Conservation (phyloP, 1,140 invertebrate species). For the Achatina immaculata region DNA sequence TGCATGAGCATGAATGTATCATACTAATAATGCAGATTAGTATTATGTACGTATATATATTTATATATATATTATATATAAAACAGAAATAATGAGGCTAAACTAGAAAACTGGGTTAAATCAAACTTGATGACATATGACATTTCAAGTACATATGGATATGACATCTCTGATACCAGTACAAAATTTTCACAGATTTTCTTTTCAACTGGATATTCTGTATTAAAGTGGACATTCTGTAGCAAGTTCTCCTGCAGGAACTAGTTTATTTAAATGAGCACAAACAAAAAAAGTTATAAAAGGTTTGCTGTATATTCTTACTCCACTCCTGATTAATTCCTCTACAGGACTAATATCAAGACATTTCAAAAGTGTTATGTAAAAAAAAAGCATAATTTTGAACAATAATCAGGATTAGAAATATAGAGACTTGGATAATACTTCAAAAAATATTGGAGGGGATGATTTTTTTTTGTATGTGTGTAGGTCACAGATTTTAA, state of each 20-base stretch:
- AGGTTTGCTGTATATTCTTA: too few relatives aligned
- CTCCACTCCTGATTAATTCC: too few relatives aligned
- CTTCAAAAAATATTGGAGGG: not conserved
- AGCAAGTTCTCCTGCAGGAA: too few relatives aligned
- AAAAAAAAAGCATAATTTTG: not conserved
- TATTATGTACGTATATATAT: slow-evolving; percentile 34
- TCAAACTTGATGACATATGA: not conserved
- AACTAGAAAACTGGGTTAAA: not conserved
- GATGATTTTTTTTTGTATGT: not conserved
- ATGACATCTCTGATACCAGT: not conserved
- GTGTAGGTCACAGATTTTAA: not conserved
- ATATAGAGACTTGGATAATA: not conserved
- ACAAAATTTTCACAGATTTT: not conserved
- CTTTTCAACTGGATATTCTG: too few relatives aligned
- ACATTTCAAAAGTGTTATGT: too few relatives aligned
- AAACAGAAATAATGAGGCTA: not conserved
- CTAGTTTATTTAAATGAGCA: too few relatives aligned
- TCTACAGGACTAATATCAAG: too few relatives aligned
- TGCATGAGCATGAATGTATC: slow-evolving; percentile 36
- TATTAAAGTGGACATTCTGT: too few relatives aligned
- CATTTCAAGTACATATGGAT: not conserved
- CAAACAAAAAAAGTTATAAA: too few relatives aligned
- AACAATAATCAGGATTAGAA: not conserved
- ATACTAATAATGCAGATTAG: slow-evolving; percentile 37
- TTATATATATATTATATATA: too few relatives aligned